Evolutionary conservation across 2,888 invertebrate species (phyloP).

Genomic region (Drosophila peninsularis): DNA sequence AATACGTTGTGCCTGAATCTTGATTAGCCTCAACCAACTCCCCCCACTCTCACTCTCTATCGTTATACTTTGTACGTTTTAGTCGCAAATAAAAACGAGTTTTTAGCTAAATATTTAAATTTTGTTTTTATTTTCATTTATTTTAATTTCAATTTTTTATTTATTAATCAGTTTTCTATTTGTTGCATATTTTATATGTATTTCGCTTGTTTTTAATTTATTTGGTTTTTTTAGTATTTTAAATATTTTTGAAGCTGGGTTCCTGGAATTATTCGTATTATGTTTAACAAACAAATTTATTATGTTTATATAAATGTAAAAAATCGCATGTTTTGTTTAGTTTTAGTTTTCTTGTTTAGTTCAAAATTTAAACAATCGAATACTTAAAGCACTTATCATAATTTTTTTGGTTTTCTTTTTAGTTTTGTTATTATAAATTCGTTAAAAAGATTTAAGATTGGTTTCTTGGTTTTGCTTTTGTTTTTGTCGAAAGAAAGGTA

Average conservation of each 20-base stretch:
- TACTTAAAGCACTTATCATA: constrained; percentile 74
- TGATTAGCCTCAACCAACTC: constrained; percentile 5
- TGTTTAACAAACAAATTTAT: constrained; percentile 68
- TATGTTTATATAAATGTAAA: constrained; percentile 75
- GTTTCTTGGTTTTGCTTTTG: constrained; percentile 30
- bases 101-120: constrained; percentile 21
- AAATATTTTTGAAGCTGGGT: constrained; percentile 56
- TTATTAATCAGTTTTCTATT: constrained; percentile 63
- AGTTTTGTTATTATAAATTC: constrained; percentile 65
- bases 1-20: constrained; percentile 77
- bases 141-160: constrained; percentile 47
- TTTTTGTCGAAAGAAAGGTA: constrained; percentile 63
- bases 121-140: constrained; percentile 21
- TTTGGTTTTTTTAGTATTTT: constrained; percentile 22
- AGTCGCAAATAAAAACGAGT: constrained; percentile 66
- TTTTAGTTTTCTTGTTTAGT: constrained; percentile 44
- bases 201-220: constrained; percentile 40
- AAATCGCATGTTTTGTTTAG: constrained; percentile 52
- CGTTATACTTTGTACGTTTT: constrained; percentile 67
- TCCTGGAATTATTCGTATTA: constrained; percentile 37
- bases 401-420: constrained; percentile 25
- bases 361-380: constrained; percentile 72
- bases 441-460: constrained; percentile 72
- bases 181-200: constrained; percentile 28
- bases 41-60: not conserved